Evolutionary conservation across 2,888 invertebrate species (phyloP).

Genomic region (Microdon myrmicae): DNA sequence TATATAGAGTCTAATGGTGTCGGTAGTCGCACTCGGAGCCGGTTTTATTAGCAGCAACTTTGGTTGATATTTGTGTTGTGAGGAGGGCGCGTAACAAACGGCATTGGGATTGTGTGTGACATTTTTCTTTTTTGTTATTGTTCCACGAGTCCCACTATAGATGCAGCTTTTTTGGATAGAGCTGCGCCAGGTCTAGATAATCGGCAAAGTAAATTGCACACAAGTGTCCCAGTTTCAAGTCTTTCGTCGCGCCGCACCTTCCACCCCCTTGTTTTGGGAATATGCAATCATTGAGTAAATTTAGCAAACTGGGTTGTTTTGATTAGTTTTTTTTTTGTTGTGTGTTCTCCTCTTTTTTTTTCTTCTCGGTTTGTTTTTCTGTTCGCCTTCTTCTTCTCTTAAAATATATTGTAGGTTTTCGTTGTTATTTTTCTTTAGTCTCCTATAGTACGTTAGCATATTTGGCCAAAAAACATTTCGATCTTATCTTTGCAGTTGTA

Average conservation of each 20-base stretch:
- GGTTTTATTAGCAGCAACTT: too few relatives aligned
- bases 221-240: constrained; percentile 65
- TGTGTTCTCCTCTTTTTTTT: too few relatives aligned
- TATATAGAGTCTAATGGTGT: too few relatives aligned
- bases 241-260: constrained; percentile 53
- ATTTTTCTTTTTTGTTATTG: too few relatives aligned
- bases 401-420: not conserved
- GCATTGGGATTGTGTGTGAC: too few relatives aligned
- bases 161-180: constrained; percentile 25
- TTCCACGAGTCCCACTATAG: too few relatives aligned
- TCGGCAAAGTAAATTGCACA: constrained; percentile 58
- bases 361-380: constrained; percentile 3
- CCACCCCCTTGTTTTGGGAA: constrained; percentile 61
- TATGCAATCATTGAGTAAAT: constrained; percentile 48
- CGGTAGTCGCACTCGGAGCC: too few relatives aligned
- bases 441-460: too few relatives aligned
- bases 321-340: constrained; percentile 11
- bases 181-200: constrained; percentile 12
- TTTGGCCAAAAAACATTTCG: not conserved
- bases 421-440: constrained; percentile 3
- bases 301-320: constrained; percentile 31
- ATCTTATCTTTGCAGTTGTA: constrained; percentile 3
- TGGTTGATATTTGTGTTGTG: too few relatives aligned
- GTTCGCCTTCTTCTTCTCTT: not conserved
- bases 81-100: too few relatives aligned